Base-by-base conservation (phyloP, 1,140 invertebrate species). In the Lutraria rhynchaena region DNA sequence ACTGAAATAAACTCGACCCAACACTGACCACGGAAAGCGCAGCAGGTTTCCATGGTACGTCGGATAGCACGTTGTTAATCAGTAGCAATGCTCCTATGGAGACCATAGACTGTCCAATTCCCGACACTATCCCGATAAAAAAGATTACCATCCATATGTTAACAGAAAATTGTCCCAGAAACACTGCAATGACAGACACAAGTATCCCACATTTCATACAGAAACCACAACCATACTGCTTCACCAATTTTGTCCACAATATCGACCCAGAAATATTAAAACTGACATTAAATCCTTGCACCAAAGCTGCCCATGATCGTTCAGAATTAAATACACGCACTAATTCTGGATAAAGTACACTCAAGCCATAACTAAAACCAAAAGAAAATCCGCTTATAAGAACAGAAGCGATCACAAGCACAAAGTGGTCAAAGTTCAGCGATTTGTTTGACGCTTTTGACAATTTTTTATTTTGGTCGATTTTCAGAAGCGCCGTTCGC, bases 301-400 rank as follows among this genome's bases (percentile, higher is more conserved):
- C 51, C 46, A 71, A n/a, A 44, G 69, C 69, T 4, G 69, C 87
- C 17, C 83, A 75, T 15, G 35, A 55, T 7, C 86, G 81, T 13
- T 63, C 82, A 7, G 81, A 81, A 9, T 78, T 77, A 51, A 88
- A 88, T 1, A 88, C 87, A 1, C 71, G 76, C 2, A 86, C 58
- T 2, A 85, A 58, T 27, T 85, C 75, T 0, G 41, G 31, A 29
- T 70, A 81, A 71, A 70, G 49, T 15, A 35, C 53, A 22, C 51
- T 73, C 3, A 49, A 51, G 3, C 35, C 80, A 37, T 60, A 71
- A 13, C 71, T 46, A 22, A 33, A 22, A 3, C 61, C 61, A 35
- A 65, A 17, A 11, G 63, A 22, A 11, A 67, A 67, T 7, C 33
- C 19, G 19, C 37, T 24, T 1, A 51, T 27, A 17, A 67, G 1